phyloP scores from a whole-genome alignment of 2,797 vertebrate species.

The Danionella dracula region DNA sequence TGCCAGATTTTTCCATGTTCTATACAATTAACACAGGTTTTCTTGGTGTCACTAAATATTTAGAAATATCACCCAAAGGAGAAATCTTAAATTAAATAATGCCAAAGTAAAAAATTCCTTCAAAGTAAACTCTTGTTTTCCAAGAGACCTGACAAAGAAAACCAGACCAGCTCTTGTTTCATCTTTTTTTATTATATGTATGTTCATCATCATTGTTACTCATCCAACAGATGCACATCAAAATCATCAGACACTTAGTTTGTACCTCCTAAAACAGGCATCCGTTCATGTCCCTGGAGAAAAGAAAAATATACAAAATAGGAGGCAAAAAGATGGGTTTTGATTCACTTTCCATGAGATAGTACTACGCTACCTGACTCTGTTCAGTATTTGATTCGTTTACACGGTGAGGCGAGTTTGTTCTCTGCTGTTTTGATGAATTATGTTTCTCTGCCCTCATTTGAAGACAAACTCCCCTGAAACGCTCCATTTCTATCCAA shows the following conservation, averaged over 20 bases:
- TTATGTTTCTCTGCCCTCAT: conserved; percentile 21
- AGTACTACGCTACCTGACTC: conserved; percentile 19
- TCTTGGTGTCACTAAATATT: too few species aligned
- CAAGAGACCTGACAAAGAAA: background rate
- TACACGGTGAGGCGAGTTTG: conserved; percentile 4
- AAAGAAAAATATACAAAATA: conserved; percentile 35
- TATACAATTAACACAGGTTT: too few species aligned
- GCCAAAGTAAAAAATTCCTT: too few species aligned
- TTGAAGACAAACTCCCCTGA: conserved; percentile 29
- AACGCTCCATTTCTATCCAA: conserved; percentile 63
- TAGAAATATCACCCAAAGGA: too few species aligned
- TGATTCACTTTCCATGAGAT: background rate
- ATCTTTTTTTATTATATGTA: conserved; percentile 50
- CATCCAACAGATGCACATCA: conserved; percentile 56
- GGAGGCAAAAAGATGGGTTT: conserved; percentile 24
- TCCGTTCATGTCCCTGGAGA: conserved; percentile 49
- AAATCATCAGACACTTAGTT: conserved; percentile 53
- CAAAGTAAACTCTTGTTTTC: too few species aligned
- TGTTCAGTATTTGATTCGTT: conserved; percentile 7
- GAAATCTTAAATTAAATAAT: too few species aligned
- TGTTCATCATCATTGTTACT: conserved; percentile 49
- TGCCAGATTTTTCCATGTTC: too few species aligned
- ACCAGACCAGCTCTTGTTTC: conserved; percentile 36
- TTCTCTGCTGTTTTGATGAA: conserved; percentile 20
- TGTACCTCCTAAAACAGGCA: conserved; percentile 46